Evolutionary conservation across 53 echinoderm and acorn worm species (phyloP), one percentile per base, ranked within the genome.

Genomic region (Henricia sp.): DNA sequence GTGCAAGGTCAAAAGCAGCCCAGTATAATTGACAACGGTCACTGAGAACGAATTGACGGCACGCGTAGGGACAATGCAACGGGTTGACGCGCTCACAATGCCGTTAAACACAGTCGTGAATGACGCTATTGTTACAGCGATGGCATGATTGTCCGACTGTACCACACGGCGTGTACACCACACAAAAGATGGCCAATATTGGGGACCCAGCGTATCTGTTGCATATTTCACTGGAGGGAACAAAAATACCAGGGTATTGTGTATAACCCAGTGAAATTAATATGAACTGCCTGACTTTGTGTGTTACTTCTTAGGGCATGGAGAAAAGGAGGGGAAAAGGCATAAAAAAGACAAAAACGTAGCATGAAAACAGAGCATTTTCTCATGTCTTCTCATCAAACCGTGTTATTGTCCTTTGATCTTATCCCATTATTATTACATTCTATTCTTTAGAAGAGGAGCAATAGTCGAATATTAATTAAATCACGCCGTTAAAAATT

Each of bases 171-270:
- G 52, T 73, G 73, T 54, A 27, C 52, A 54, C 37, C 25, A 14
- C n/a, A 73, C 73, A 73, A 73, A 52, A 35, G 53, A 35, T 21
- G 12, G 52, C 36, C 53, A 73, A 73, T 73, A 73, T 54, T 54
- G 73, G 20, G 13, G 6, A 37, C 38, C 6, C 6, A 9, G 52
- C 41, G 14, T 24, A 34, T 54, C 73, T 34, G 39, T 55, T 54
- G 73, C 73, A 73, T 53, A 17, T 52, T 21, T 54, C 54, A 17
- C 52, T 4, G 35, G 32, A 30, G 52, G 44, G 4, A 17, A 60
- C 9, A 60, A 73, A n/a, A 54, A 54, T 44, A 53, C 33, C 34
- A 17, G 9, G 35, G 51, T 52, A 52, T 46, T 30, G 51, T 72
- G 52, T 21, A 37, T 30, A 32, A 52, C 37, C 16, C 37, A 25